Evolutionary conservation across 2,888 invertebrate genomes (phyloP), one percentile per base, ranked within the genome.

Genomic region (Drosophila engyochracea): DNA sequence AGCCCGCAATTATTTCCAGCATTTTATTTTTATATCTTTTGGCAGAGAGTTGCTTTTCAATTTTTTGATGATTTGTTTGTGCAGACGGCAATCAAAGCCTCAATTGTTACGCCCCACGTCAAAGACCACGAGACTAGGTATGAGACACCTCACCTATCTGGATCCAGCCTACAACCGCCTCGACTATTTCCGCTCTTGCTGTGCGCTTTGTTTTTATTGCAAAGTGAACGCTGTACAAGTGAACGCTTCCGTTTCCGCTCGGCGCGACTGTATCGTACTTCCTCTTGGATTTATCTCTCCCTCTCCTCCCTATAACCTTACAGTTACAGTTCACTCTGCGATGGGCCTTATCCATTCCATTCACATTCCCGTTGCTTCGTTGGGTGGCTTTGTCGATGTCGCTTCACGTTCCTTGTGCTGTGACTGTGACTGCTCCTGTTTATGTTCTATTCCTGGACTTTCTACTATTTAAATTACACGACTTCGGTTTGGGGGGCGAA

Each of bases 161-260:
- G n/a, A 31, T 16, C 35, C 35, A 33, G 51, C 37, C 16, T 22
- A 19, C 37, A 44, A 3, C 31, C 28, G 19, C 9, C 41, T 35
- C 19, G 49, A 62, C 71, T 63, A 25, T 59, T 63, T 76, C 25
- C 39, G 55, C 39, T 67, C 66, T 61, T 19, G 30, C 44, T 62
- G 41, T 49, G 35, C 37, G 55, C 70, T 69, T 72, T 77, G 79
- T 80, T 80, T 79, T 85, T 81, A 83, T 76, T 62, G 76, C 71
- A 51, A 76, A 67, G 60, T 76, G 28, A 28, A 28, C 28, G 28
- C 28, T 28, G 76, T 70, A 57, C 65, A 85, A 89, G 83, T 83
- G 84, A 84, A 72, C 73, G 73, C 76, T 90, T 86, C 83, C 86
- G 90, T 69, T 85, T 87, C 83, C 89, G 76, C 59, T 58, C 39